A percentile compares a stretch with the other conserved stretches of the same genome.
Conservation (phyloP, 1,140 invertebrate species). For the Platyura marginata region DNA sequence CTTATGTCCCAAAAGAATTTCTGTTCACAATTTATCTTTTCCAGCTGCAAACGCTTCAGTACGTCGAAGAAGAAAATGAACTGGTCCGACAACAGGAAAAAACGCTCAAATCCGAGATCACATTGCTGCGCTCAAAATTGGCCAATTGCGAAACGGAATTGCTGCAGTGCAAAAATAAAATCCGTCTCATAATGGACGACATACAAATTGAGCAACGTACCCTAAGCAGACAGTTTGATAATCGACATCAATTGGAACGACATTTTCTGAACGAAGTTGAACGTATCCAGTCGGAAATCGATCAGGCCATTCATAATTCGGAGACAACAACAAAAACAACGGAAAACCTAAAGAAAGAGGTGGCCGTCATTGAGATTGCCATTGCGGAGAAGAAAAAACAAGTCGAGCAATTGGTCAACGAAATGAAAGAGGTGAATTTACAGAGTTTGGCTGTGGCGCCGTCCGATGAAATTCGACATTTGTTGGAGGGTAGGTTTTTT, state of each 20-base stretch:
- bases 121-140: conserved; percentile 59
- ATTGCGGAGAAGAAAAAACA: conserved; percentile 73
- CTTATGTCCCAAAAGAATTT: conserved; percentile 7
- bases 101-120: conserved; percentile 68
- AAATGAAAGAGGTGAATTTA: conserved; percentile 84
- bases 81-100: conserved; percentile 74
- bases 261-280: conserved; percentile 62
- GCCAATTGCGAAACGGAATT: conserved; percentile 77
- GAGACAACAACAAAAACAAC: conserved; percentile 62
- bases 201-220: conserved; percentile 28
- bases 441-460: conserved; percentile 70
- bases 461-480: conserved; percentile 58
- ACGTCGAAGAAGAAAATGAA: conserved; percentile 74
- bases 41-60: conserved; percentile 53
- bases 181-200: conserved; percentile 49
- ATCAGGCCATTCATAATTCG: conserved; percentile 60
- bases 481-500: conserved; percentile 43
- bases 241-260: conserved; percentile 47
- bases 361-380: conserved; percentile 51
- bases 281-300: conserved; percentile 58
- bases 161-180: conserved; percentile 75
- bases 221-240: conserved; percentile 18
- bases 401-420: conserved; percentile 64
- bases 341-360: conserved; percentile 61
- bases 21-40: no score